These are phyloP conservation scores for Xestia rhomboidea DNA, from an alignment of 2,888 invertebrate genomes.

Conservation along the genomic window DNA sequence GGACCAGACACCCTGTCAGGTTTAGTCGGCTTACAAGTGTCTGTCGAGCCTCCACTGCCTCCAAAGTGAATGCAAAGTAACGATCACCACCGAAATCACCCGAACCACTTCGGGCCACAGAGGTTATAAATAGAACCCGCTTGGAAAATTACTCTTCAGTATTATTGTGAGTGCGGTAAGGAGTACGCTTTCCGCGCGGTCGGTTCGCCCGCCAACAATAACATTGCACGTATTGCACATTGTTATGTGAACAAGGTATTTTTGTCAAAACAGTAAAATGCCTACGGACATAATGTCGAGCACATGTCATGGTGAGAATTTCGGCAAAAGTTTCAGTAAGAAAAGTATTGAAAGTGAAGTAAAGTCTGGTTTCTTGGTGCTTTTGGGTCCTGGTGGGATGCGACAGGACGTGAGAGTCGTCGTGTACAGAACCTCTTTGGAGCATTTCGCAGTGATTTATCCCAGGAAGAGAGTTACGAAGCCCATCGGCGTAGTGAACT, in stretches of 20 bases:
- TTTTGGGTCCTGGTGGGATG: slow-evolving; percentile 90
- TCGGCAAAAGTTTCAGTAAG: slow-evolving; percentile 80
- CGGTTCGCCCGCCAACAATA: slow-evolving; percentile 65
- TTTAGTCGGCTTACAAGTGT: slow-evolving; percentile 64
- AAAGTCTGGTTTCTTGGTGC: slow-evolving; percentile 92
- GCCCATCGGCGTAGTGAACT: slow-evolving; percentile 91
- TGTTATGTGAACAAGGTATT: slow-evolving; percentile 72
- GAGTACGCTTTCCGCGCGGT: slow-evolving; percentile 64
- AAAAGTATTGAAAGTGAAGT: slow-evolving; percentile 89
- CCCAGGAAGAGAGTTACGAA: slow-evolving; percentile 92
- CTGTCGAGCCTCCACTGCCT: slow-evolving; percentile 70
- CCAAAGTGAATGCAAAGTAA: slow-evolving; percentile 81
- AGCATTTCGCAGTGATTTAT: slow-evolving; percentile 92
- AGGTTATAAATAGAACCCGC: slow-evolving; percentile 78
- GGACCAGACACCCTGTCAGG: slow-evolving; percentile 50
- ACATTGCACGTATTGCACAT: slow-evolving; percentile 70
- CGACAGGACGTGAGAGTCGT: slow-evolving; percentile 92
- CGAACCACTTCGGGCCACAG: slow-evolving; percentile 73
- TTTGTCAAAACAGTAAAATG: slow-evolving; percentile 80
- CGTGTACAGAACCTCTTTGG: slow-evolving; percentile 92
- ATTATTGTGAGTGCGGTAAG: slow-evolving; percentile 66
- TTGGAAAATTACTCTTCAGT: slow-evolving; percentile 79
- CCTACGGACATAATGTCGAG: slow-evolving; percentile 83
- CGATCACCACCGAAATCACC: slow-evolving; percentile 77
- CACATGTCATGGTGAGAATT: slow-evolving; percentile 78